These are phyloP conservation scores for Leucopternis melanops DNA, from an alignment of 2,113 vertebrate genomes.

Conservation along the genomic window DNA sequence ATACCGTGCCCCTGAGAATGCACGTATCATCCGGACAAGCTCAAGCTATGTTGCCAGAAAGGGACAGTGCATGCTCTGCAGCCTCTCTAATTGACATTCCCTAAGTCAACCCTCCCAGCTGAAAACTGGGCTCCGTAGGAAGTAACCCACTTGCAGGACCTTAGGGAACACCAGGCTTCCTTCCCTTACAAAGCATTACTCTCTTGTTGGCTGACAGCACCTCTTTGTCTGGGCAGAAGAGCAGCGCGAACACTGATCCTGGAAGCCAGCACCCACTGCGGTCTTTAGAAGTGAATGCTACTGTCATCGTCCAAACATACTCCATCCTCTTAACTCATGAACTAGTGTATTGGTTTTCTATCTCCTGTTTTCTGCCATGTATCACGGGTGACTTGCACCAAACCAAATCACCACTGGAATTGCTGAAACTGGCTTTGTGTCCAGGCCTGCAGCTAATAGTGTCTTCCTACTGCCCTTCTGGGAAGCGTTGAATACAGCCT, in stretches of 20 bases:
- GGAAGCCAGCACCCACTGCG: rapidly evolving
- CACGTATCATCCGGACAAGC: neutral
- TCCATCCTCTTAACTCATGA: neutral
- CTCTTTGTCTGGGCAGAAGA: neutral
- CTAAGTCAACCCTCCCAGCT: neutral
- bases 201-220: neutral
- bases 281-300: neutral
- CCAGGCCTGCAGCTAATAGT: neutral
- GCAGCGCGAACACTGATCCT: neutral
- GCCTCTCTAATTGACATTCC: neutral
- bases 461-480: neutral
- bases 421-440: neutral
- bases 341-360: neutral
- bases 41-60: neutral
- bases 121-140: neutral
- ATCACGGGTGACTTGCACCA: neutral
- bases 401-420: neutral
- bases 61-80: neutral
- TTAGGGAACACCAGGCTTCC: neutral
- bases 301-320: neutral
- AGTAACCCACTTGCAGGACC: neutral
- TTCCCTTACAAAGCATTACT: neutral
- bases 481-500: neutral
- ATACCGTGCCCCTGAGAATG: rapidly evolving
- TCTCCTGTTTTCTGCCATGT: neutral